Conservation (phyloP, 2,888 invertebrate genomes). For the Tachina fera region DNA sequence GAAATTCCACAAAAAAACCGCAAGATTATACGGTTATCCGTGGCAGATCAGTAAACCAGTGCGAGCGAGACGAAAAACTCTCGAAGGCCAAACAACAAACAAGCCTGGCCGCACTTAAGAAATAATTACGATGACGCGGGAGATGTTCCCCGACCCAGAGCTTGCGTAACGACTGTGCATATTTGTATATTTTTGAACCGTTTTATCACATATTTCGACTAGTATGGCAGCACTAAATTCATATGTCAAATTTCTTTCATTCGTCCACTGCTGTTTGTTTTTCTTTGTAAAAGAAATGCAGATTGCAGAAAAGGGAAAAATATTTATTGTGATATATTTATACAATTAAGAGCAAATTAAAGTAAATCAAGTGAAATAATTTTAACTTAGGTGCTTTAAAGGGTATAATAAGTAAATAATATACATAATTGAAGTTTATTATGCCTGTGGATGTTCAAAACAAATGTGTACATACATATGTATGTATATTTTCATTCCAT, state of each 20-base stretch:
- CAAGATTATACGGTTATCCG: too few relatives aligned
- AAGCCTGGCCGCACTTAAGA: too few relatives aligned
- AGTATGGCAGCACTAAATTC: constrained; percentile 19
- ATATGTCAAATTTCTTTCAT: constrained; percentile 10
- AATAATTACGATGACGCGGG: too few relatives aligned
- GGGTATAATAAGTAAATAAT: not conserved
- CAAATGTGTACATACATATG: not conserved
- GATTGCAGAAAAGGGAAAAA: constrained; percentile 13
- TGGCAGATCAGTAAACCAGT: too few relatives aligned
- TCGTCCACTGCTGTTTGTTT: constrained; percentile 16
- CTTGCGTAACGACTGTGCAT: too few relatives aligned
- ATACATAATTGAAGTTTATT: not conserved
- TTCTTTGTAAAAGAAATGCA: constrained; percentile 31
- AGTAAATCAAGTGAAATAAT: not conserved
- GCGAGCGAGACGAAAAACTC: too few relatives aligned
- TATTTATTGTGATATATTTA: constrained; percentile 23
- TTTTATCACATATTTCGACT: not conserved
- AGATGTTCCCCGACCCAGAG: too few relatives aligned
- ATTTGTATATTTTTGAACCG: too few relatives aligned
- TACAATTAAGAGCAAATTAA: not conserved
- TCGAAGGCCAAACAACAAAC: too few relatives aligned
- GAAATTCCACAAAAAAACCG: too few relatives aligned
- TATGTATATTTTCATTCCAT: not conserved
- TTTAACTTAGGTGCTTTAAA: not conserved
- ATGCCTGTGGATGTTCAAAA: constrained; percentile 27